phyloP scores from a whole-genome alignment of 2,888 invertebrate genomes.

The Hoplodrina ambigua region DNA sequence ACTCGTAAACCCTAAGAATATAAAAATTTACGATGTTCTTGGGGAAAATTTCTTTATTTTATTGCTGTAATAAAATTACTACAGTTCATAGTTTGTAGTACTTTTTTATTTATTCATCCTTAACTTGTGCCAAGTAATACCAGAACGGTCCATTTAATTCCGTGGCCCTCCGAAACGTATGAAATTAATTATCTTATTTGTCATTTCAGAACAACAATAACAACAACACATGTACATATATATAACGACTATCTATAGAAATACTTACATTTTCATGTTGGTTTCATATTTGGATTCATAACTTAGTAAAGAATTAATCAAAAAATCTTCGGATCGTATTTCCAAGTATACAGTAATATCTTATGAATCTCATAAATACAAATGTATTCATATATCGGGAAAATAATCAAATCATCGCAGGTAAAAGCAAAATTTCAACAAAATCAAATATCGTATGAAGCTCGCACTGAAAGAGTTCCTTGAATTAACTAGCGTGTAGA shows the following conservation, averaged over 20 bases:
- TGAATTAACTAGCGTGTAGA: conserved; percentile 7
- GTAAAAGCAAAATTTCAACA: conserved; percentile 1
- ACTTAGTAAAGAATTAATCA: conserved; percentile 17
- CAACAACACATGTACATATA: conserved; percentile 16
- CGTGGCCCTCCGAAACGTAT: conserved; percentile 27
- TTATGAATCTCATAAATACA: conserved; percentile 8
- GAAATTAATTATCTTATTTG: conserved; percentile 44
- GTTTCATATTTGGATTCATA: conserved; percentile 9
- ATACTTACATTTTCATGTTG: conserved; percentile 2
- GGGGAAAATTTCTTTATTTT: conserved; percentile 73
- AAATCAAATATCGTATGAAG: conserved; percentile 20
- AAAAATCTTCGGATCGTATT: neutral
- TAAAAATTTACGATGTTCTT: conserved; percentile 68
- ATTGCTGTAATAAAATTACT: conserved; percentile 75
- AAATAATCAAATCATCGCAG: conserved; percentile 32
- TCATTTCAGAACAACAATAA: conserved; percentile 37
- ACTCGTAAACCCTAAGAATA: conserved; percentile 70
- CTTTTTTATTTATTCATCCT: conserved; percentile 55
- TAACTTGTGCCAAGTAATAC: conserved; percentile 49
- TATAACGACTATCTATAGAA: too few species aligned
- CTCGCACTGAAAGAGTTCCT: conserved; percentile 1
- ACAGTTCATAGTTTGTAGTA: conserved; percentile 64
- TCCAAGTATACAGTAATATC: neutral
- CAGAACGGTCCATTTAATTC: conserved; percentile 34
- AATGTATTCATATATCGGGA: conserved; percentile 18